Evolutionary conservation across 2,797 vertebrate species (phyloP).

Genomic region (Myripristis murdjan): DNA sequence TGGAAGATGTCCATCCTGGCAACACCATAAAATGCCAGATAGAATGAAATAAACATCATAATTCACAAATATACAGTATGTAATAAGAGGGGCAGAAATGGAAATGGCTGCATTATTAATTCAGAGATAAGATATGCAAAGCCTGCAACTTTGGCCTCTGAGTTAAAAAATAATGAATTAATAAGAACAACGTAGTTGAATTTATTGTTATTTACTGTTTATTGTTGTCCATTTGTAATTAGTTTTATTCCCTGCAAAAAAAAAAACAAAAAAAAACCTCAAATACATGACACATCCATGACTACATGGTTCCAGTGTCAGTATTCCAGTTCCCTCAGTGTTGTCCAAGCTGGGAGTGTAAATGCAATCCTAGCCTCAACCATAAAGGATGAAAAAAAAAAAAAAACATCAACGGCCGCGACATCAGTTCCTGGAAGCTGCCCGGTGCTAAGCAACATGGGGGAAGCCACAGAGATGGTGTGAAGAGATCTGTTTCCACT

Average conservation of each 20-base stretch:
- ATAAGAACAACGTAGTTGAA: background rate
- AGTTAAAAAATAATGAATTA: background rate
- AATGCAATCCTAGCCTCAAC: no score
- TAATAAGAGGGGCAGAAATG: no score
- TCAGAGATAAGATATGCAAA: background rate
- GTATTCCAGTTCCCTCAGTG: background rate
- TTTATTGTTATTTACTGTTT: background rate
- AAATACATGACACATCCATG: background rate
- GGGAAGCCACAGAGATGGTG: background rate
- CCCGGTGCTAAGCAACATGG: background rate
- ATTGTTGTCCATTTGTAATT: background rate
- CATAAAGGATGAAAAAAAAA: background rate
- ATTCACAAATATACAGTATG: no score
- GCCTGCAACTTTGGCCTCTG: background rate
- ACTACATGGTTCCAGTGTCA: background rate
- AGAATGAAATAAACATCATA: background rate
- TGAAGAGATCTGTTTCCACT: conserved; percentile 29
- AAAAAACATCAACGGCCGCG: background rate
- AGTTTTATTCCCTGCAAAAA: no score
- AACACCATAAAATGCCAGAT: background rate
- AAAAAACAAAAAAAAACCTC: no score
- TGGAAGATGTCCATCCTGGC: background rate
- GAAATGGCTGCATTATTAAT: no score
- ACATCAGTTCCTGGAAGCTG: conserved; percentile 2
- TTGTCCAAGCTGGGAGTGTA: background rate